Conservation (phyloP, 1,140 invertebrate species). For the Ceratina australensis region DNA sequence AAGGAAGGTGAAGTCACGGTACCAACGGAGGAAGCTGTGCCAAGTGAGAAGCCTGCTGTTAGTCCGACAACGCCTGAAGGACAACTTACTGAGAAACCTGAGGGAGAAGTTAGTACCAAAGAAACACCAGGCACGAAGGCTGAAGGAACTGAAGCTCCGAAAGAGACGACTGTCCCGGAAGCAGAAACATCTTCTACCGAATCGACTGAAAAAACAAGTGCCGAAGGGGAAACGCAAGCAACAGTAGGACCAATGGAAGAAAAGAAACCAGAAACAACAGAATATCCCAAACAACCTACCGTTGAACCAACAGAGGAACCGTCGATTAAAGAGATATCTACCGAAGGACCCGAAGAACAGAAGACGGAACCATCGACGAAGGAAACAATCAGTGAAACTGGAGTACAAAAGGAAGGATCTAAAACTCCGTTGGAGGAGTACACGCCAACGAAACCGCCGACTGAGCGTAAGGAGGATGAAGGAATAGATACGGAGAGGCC, state of each 20-base stretch:
- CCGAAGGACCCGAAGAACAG: constrained; percentile 35
- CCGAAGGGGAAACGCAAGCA: not conserved
- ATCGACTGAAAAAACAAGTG: not conserved
- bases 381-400: not conserved
- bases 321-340: constrained; percentile 38
- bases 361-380: constrained; percentile 15
- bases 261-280: constrained; percentile 14
- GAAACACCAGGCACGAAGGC: not conserved
- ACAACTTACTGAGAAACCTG: constrained; percentile 12
- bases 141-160: not conserved
- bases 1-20: constrained; percentile 8
- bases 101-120: constrained; percentile 18
- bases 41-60: not conserved
- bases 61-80: not conserved
- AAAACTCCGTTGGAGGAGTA: not conserved
- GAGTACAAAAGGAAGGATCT: not conserved
- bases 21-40: constrained; percentile 15
- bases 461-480: constrained; percentile 37
- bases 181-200: not conserved
- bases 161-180: constrained; percentile 35
- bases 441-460: constrained; percentile 4
- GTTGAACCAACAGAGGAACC: constrained; percentile 45
- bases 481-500: not conserved
- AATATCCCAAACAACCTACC: constrained; percentile 5
- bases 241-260: not conserved